Evolutionary conservation across 1,140 invertebrate species (phyloP), one percentile per base, ranked within the genome.

Genomic region (Drosophila ercepeae): DNA sequence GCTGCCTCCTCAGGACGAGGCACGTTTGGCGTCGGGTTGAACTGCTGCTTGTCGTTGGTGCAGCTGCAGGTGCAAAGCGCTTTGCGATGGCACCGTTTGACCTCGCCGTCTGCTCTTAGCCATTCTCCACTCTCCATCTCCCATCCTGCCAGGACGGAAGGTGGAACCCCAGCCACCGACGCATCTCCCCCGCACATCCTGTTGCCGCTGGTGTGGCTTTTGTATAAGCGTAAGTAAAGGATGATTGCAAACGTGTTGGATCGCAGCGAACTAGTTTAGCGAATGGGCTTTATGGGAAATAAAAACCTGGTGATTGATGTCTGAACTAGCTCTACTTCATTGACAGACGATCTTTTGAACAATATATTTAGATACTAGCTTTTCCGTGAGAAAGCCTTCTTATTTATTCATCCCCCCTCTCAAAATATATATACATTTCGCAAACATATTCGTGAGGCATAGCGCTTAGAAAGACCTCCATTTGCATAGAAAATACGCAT

Each of bases 11-110:
- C 19, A 67, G 39, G 16, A 32, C n/a, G 48, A 23, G 14, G 48
- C 60, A 67, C 61, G 64, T 45, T 52, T 67, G 48, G 63, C 14
- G 23, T 19, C 29, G 60, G 42, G 45, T 14, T 34, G 63, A 34
- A 39, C 55, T 34, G 29, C 42, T 36, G 50, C 29, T n/a, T n/a
- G n/a, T n/a, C n/a, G n/a, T n/a, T n/a, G n/a, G n/a, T 27, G 23
- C 46, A 19, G 46, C 25, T 67, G 63, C 63, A 67, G 64, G 64
- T 68, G 64, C 46, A 68, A 68, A 68, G 64, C 64, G 64, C 49
- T 68, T 68, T 67, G 46, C 49, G 54, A 41, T 41, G 57, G 32
- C 64, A 68, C 63, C 64, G 61, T 68, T 67, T 68, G 64, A 68
- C 64, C 64, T 68, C 64, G 29, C 27, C 61, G 21, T 27, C 60